These are phyloP conservation scores for Oeneis ivallda DNA, from an alignment of 2,888 invertebrate species.

Conservation along the genomic window DNA sequence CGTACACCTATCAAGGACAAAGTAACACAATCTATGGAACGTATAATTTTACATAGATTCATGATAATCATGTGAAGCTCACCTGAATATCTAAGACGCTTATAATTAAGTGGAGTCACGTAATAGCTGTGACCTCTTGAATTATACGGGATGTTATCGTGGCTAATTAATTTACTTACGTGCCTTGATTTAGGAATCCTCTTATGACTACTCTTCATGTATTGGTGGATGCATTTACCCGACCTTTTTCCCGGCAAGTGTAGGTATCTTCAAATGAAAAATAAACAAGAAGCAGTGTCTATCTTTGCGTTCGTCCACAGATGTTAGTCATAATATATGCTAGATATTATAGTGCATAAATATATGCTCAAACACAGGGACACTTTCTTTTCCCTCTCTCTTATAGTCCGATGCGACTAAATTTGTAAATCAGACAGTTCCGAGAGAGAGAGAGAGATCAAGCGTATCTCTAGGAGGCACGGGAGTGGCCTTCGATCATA, in stretches of 20 bases:
- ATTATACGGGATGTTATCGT: constrained; percentile 66
- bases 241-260: background rate
- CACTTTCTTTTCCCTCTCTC: no score
- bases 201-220: constrained; percentile 13
- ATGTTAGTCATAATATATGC: no score
- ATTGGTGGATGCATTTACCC: background rate
- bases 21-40: constrained; percentile 21
- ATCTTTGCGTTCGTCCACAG: no score
- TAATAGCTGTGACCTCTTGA: constrained; percentile 51
- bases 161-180: constrained; percentile 66
- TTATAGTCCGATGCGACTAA: no score
- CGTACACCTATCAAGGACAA: background rate
- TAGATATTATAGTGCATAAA: no score
- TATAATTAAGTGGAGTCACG: constrained; percentile 41
- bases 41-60: constrained; percentile 34
- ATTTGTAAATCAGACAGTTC: no score
- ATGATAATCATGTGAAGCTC: constrained; percentile 33
- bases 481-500: no score
- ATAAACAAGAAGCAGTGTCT: no score
- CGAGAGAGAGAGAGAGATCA: no score
- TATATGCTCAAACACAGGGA: no score
- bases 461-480: no score
- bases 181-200: constrained; percentile 50
- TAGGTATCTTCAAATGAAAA: background rate
- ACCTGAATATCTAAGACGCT: constrained; percentile 38